Base-by-base conservation (phyloP, 2,797 vertebrate genomes). In the Macroramphosus scolopax region DNA sequence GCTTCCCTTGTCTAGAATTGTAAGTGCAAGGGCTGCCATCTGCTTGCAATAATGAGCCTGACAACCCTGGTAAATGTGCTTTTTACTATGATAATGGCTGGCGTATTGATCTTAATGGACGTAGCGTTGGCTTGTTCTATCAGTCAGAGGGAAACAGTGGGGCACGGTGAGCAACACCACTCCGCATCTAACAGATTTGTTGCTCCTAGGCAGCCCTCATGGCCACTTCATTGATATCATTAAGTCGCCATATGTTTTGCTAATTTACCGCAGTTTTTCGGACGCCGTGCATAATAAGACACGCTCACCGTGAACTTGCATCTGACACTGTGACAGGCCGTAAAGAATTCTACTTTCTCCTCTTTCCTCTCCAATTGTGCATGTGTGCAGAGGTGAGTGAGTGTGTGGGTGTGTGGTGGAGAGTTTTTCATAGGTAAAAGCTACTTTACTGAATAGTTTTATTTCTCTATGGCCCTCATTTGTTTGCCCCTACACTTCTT, bases 1-100 rank as follows among this genome's bases (percentile, higher is more conserved):
- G 90, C 91, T 89, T 90, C 75, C 86, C 66, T 87, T 88, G 82
- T 85, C 90, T 80, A 66, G 83, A 88, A 83, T 91, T 90, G 91
- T 91, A 85, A 86, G 87, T 84, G 89, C 87, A 89, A 80, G 82
- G 73, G 76, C 91, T 88, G 86, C 92, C 94, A 94, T 94, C 93
- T 96, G 93, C 92, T 94, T 91, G 91, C 92, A 92, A 93, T 94
- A 94, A 95, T 93, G 92, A 94, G 91, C 59, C 90, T 93, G 92
- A 94, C 92, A 92, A 90, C 87, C 90, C 91, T 86, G 80, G 82
- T 88, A 91, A 92, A 93, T 91, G 91, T 91, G 92, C 93, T 93
- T 93, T 93, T 93, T 91, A 90, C 92, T 81, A 85, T 86, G 90
- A 90, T 93, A 94, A 93, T 94, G 90, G 91, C 80, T 51, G 70